phyloP scores from a whole-genome alignment of 2,888 invertebrate genomes.

The Pilophorus perplexus region DNA sequence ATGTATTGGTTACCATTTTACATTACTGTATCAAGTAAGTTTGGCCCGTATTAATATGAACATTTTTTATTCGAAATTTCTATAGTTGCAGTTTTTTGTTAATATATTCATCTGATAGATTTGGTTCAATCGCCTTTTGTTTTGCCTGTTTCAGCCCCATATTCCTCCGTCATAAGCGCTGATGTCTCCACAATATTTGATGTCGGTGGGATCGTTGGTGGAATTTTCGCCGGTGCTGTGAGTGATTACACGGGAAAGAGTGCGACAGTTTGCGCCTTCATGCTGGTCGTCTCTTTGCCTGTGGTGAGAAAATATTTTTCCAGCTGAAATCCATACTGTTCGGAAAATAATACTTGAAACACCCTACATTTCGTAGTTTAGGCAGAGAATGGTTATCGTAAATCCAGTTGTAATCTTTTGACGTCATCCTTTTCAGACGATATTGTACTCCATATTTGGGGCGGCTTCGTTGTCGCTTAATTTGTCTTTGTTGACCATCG shows the following conservation, averaged over 20 bases:
- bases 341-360: too few relatives aligned
- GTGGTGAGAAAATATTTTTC: slow-evolving; percentile 67
- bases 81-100: slow-evolving; percentile 10
- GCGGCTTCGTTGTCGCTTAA: slow-evolving; percentile 61
- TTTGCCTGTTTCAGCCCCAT: slow-evolving; percentile 62
- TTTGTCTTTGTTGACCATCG: slow-evolving; percentile 66
- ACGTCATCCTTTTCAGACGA: slow-evolving; percentile 71
- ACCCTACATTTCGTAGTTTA: too few relatives aligned
- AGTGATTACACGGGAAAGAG: slow-evolving; percentile 82
- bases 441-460: slow-evolving; percentile 74
- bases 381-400: too few relatives aligned
- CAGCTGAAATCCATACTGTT: too few relatives aligned
- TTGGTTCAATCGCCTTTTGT: too few relatives aligned
- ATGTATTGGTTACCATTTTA: slow-evolving; percentile 94
- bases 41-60: slow-evolving; percentile 15
- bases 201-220: slow-evolving; percentile 87
- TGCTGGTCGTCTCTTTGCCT: slow-evolving; percentile 79
- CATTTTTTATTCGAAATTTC: neutral
- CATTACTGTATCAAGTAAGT: slow-evolving; percentile 80
- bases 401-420: too few relatives aligned
- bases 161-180: slow-evolving; percentile 68
- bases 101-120: slow-evolving; percentile 1
- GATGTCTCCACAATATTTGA: slow-evolving; percentile 80
- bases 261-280: slow-evolving; percentile 79
- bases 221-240: slow-evolving; percentile 80